Percentiles rank a stretch among this genome's conserved stretches.
Conservation (phyloP, 92 coral and sea anemone genomes). For the Montipora capitata region DNA sequence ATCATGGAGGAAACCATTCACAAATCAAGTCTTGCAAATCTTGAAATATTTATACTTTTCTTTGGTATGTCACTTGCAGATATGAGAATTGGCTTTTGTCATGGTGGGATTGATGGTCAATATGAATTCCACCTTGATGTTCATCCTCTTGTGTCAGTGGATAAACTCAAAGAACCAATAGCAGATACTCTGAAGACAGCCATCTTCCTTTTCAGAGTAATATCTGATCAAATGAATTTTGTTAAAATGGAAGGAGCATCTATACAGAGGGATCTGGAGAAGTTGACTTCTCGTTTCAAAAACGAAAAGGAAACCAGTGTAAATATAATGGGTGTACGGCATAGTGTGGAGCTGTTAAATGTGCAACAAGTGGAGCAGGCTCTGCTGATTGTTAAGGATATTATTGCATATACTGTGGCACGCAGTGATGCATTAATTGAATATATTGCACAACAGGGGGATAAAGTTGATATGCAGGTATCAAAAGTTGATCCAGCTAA, state of each 20-base stretch:
- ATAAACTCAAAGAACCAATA: slow-evolving; percentile 81
- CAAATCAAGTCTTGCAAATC: no score
- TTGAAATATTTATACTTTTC: background rate
- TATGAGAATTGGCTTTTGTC: slow-evolving; percentile 95
- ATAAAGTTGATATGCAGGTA: slow-evolving; percentile 93
- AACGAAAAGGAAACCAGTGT: slow-evolving; percentile 69
- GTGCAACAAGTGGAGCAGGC: slow-evolving; percentile 96
- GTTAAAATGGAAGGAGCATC: slow-evolving; percentile 79
- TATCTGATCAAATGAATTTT: slow-evolving; percentile 86
- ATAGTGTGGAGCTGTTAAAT: slow-evolving; percentile 88
- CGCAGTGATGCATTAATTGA: slow-evolving; percentile 90
- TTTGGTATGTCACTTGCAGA: slow-evolving; percentile 58
- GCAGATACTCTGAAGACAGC: slow-evolving; percentile 82
- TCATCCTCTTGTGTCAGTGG: slow-evolving; percentile 88
- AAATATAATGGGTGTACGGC: slow-evolving; percentile 81
- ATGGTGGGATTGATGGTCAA: slow-evolving; percentile 84
- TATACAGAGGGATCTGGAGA: slow-evolving; percentile 85
- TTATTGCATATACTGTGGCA: slow-evolving; percentile 67
- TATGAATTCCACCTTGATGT: slow-evolving; percentile 94
- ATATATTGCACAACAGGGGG: slow-evolving; percentile 94
- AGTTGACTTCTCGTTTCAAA: slow-evolving; percentile 77
- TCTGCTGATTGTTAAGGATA: slow-evolving; percentile 89
- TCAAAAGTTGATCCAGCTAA: slow-evolving; percentile 82
- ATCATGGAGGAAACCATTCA: no score
- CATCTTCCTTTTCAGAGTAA: slow-evolving; percentile 78